Percentiles rank a stretch among this genome's conserved stretches.
These are phyloP conservation scores for Himalopsyche tibetana DNA, from an alignment of 2,888 invertebrate species.

Conservation along the genomic window DNA sequence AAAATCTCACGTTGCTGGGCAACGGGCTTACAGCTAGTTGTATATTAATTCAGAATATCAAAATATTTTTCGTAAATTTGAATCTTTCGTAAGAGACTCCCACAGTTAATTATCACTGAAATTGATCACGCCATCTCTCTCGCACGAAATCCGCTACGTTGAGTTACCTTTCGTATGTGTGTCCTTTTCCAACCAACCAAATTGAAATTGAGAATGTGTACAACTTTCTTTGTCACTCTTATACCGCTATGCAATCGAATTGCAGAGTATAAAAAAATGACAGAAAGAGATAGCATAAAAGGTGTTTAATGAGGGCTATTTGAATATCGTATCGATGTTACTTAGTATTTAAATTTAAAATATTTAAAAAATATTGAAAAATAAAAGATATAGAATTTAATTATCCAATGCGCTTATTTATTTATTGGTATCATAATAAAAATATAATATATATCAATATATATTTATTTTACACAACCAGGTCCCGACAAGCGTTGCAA, in stretches of 20 bases:
- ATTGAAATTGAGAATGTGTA: constrained; percentile 41
- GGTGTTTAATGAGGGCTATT: constrained; percentile 47
- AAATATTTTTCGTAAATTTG: no score
- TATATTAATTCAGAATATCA: no score
- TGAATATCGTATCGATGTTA: not conserved
- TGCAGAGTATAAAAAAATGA: constrained; percentile 13
- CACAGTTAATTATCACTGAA: not conserved
- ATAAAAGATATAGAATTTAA: no score
- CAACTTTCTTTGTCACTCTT: constrained; percentile 44
- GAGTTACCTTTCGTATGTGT: not conserved
- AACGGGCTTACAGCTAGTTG: no score
- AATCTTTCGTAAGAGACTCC: no score
- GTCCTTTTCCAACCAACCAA: not conserved
- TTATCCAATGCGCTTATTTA: no score
- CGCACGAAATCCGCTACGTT: constrained; percentile 12
- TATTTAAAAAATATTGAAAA: no score
- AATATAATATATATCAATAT: not conserved
- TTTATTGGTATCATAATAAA: not conserved
- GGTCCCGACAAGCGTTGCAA: no score
- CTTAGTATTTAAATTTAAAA: no score
- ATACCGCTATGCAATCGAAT: constrained; percentile 53
- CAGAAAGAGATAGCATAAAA: not conserved
- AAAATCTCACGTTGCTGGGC: no score
- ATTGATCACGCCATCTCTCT: not conserved
- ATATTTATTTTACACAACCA: no score